Conservation (phyloP, 64 coral and sea anemone species). For the Montipora foliosa region DNA sequence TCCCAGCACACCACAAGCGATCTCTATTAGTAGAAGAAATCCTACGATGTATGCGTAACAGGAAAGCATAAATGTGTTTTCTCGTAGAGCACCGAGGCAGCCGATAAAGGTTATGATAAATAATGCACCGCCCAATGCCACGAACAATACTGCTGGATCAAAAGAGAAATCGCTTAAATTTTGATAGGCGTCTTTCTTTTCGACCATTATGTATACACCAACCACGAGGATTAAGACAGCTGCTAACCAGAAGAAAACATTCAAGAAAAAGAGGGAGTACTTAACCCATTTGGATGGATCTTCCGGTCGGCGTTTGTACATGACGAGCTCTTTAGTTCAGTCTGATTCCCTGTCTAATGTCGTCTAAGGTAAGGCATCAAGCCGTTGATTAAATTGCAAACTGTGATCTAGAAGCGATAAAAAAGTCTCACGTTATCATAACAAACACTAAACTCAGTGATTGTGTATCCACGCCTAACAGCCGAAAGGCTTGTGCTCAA, state of each 20-base stretch:
- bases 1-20: conserved; percentile 20
- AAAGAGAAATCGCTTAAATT: conserved; percentile 38
- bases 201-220: conserved; percentile 58
- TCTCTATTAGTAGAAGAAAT: conserved; percentile 19
- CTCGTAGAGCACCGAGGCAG: conserved; percentile 65
- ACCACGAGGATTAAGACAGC: conserved; percentile 34
- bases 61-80: conserved; percentile 62
- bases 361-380: background rate
- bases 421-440: too few relatives aligned
- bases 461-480: too few relatives aligned
- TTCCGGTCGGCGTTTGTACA: conserved; percentile 8
- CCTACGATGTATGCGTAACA: conserved; percentile 24
- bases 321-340: background rate
- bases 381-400: background rate
- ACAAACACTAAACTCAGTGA: too few relatives aligned
- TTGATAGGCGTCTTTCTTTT: conserved; percentile 47
- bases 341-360: too few relatives aligned
- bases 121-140: conserved; percentile 22
- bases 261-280: conserved; percentile 63
- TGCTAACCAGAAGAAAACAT: conserved; percentile 60
- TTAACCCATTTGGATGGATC: conserved; percentile 43
- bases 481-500: too few relatives aligned
- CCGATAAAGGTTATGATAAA: conserved; percentile 71
- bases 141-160: conserved; percentile 55
- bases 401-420: too few relatives aligned